Percentiles rank a stretch among this genome's conserved stretches.
Conservation (phyloP, 2,113 vertebrate genomes). For the Centropus unirufus region DNA sequence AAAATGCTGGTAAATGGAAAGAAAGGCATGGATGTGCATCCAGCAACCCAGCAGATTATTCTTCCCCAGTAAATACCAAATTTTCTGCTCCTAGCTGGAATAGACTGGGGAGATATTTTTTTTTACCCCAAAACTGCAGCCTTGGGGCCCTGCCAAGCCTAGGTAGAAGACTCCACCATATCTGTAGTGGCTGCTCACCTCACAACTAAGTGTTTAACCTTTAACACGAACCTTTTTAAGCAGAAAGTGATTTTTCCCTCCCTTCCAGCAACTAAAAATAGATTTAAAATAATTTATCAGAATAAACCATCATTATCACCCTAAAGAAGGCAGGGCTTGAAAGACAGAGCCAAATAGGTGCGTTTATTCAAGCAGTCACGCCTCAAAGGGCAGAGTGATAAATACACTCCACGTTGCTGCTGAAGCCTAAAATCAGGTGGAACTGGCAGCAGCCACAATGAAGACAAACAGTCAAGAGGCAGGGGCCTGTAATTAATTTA, state of each 20-base stretch:
- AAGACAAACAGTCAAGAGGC: slow-evolving; percentile 35
- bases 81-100: neutral
- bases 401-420: neutral
- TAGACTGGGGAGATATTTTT: neutral
- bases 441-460: neutral
- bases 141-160: neutral
- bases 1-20: neutral
- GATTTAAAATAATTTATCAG: slow-evolving; percentile 41
- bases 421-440: slow-evolving; percentile 34
- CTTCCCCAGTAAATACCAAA: neutral
- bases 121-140: neutral
- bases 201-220: neutral
- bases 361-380: slow-evolving; percentile 37
- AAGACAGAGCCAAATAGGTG: neutral
- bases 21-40: neutral
- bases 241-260: neutral
- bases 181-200: neutral
- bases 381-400: slow-evolving; percentile 41
- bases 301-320: neutral
- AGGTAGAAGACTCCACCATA: neutral
- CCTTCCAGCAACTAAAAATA: neutral
- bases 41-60: neutral
- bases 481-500: neutral
- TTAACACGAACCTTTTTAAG: neutral
- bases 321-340: neutral